Evolutionary conservation across 2,888 invertebrate species (phyloP).

Genomic region (Apodemia zela): DNA sequence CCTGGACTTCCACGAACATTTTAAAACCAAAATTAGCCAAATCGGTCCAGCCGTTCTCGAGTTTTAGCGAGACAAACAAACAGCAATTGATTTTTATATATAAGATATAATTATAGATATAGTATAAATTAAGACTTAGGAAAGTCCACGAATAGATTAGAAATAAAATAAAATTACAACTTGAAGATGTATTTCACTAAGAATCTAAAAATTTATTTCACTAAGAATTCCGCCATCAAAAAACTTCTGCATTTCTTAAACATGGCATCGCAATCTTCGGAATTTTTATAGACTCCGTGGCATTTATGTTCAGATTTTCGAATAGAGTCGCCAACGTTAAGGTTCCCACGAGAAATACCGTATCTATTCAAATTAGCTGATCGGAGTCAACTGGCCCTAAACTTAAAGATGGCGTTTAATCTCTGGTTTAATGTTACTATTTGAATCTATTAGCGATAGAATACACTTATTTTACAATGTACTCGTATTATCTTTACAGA

Average conservation of each 20-base stretch:
- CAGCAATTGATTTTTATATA: too few species aligned
- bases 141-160: too few species aligned
- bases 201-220: not conserved
- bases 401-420: not conserved
- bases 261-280: not conserved
- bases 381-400: slow-evolving; percentile 20
- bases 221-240: not conserved
- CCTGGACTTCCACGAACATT: too few species aligned
- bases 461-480: not conserved
- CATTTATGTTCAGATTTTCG: slow-evolving; percentile 37
- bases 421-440: not conserved
- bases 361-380: slow-evolving; percentile 37
- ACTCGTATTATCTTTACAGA: too few species aligned
- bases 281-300: not conserved
- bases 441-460: not conserved
- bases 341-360: slow-evolving; percentile 43
- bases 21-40: too few species aligned
- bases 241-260: slow-evolving; percentile 12
- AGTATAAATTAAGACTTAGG: too few species aligned
- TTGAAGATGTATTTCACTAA: too few species aligned
- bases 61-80: too few species aligned
- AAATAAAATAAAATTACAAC: too few species aligned
- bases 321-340: slow-evolving; percentile 25
- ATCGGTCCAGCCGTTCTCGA: too few species aligned
- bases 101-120: too few species aligned